Evolutionary conservation across 2,888 invertebrate species (phyloP).

Genomic region (Folsomia manolachei): DNA sequence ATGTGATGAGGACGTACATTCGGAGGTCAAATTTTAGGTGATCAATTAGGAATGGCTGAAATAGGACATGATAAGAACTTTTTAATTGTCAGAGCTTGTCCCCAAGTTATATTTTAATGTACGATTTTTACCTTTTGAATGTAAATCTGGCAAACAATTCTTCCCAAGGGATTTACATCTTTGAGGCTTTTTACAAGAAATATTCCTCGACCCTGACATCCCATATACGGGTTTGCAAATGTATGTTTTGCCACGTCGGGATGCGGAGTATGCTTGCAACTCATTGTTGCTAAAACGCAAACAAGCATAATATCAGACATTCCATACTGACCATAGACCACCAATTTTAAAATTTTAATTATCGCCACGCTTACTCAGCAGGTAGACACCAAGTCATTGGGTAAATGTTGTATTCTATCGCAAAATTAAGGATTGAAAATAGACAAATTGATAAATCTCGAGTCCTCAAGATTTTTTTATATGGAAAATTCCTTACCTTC

Average conservation of each 20-base stretch:
- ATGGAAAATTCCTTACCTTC: too few relatives aligned
- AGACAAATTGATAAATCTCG: too few relatives aligned
- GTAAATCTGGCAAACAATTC: conserved; percentile 82
- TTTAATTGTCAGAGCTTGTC: too few relatives aligned
- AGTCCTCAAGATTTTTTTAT: too few relatives aligned
- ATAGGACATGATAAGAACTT: conserved; percentile 1
- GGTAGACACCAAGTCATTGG: conserved; percentile 93
- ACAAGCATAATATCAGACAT: neutral
- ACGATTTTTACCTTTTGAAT: conserved; percentile 66
- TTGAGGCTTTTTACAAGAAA: conserved; percentile 78
- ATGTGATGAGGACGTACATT: conserved; percentile 82
- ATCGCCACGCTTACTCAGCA: conserved; percentile 60
- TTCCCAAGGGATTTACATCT: conserved; percentile 73
- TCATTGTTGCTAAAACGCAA: conserved; percentile 64
- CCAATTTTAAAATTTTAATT: neutral
- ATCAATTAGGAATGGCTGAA: conserved; percentile 78
- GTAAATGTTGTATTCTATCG: conserved; percentile 79
- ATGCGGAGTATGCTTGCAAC: conserved; percentile 68
- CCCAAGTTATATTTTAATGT: conserved; percentile 30
- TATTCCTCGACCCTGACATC: conserved; percentile 87
- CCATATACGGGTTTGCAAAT: conserved; percentile 89
- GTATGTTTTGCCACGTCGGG: conserved; percentile 70
- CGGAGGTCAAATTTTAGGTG: conserved; percentile 90
- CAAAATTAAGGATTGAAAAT: too few relatives aligned
- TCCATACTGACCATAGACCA: conserved; percentile 2